Conservation (phyloP, 2,113 vertebrate species). For the Pteropus alecto region DNA sequence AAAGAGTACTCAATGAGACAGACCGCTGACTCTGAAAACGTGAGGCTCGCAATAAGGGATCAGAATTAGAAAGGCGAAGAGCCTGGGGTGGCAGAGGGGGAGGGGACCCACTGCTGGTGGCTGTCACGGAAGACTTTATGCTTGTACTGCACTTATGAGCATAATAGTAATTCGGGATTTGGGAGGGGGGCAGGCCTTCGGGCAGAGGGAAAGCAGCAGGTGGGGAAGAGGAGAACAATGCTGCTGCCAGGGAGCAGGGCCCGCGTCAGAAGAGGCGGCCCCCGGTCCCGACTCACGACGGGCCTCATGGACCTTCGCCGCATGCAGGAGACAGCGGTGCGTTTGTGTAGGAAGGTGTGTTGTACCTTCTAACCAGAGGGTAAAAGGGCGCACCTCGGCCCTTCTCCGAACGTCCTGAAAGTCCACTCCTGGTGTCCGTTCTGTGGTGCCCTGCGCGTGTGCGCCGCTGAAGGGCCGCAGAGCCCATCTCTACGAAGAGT, state of each 20-base stretch:
- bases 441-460: background rate
- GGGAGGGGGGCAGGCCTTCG: background rate
- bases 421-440: background rate
- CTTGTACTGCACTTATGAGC: background rate
- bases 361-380: background rate
- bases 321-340: background rate
- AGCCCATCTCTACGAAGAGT: background rate
- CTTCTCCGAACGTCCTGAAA: background rate
- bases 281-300: too few relatives aligned
- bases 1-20: background rate
- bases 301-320: background rate
- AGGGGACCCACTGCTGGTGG: background rate
- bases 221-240: background rate
- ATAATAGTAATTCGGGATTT: too few relatives aligned
- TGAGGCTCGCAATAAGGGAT: background rate
- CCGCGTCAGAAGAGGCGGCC: background rate
- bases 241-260: background rate
- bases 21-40: background rate
- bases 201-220: background rate
- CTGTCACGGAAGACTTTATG: background rate
- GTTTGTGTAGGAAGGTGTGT: background rate
- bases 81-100: background rate
- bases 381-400: background rate
- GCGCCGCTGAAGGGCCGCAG: background rate
- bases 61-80: background rate